These are phyloP conservation scores for Leptinotarsa undecemlineata DNA, from an alignment of 1,140 invertebrate genomes.

Conservation along the genomic window DNA sequence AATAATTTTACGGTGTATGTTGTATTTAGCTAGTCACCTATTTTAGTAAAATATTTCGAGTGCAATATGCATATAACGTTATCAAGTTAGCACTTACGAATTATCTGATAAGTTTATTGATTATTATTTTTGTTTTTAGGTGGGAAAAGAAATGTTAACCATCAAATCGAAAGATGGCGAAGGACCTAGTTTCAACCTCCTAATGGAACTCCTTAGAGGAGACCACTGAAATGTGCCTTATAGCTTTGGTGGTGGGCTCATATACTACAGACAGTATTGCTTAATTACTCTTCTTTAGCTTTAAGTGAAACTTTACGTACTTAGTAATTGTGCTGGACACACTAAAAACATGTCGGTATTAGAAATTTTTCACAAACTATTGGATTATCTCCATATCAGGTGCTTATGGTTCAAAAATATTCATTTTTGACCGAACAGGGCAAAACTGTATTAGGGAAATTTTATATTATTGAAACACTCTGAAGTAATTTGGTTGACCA, in stretches of 20 bases:
- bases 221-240: constrained; percentile 71
- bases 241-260: constrained; percentile 49
- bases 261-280: constrained; percentile 46
- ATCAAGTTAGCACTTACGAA: too few species aligned
- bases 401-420: neutral
- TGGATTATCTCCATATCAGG: neutral
- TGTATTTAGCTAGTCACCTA: too few species aligned
- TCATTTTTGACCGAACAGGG: neutral
- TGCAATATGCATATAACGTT: too few species aligned
- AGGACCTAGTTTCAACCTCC: constrained; percentile 88
- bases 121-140: constrained; percentile 58
- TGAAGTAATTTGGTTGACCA: too few species aligned
- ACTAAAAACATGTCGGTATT: constrained; percentile 24
- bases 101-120: too few species aligned
- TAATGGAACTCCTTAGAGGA: constrained; percentile 92
- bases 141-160: constrained; percentile 88
- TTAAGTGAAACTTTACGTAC: constrained; percentile 49
- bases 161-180: constrained; percentile 85
- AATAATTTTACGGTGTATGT: too few species aligned
- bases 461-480: too few species aligned
- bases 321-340: constrained; percentile 48
- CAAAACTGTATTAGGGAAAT: neutral
- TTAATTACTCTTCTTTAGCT: constrained; percentile 43
- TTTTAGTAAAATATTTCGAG: too few species aligned
- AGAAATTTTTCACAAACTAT: constrained; percentile 19